Conservation (phyloP, 2,113 vertebrate genomes). For the Zosterops hypoxanthus region DNA sequence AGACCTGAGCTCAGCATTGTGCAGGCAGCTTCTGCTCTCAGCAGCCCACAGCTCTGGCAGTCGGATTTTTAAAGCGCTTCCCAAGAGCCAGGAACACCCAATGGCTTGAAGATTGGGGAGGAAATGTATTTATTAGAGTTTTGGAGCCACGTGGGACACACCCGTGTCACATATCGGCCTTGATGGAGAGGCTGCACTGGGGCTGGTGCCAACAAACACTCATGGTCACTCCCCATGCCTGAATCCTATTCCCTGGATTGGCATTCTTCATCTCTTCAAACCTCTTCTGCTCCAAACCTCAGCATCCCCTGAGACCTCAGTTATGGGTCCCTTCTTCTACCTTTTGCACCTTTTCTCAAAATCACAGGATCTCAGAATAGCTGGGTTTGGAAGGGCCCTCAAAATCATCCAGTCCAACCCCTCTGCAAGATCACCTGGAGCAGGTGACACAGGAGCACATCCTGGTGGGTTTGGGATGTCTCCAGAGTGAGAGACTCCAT, state of each 20-base stretch:
- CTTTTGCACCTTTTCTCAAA: background rate
- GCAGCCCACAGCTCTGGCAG: slow-evolving; percentile 71
- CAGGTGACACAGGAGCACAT: background rate
- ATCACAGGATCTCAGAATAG: background rate
- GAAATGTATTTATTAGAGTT: slow-evolving; percentile 35
- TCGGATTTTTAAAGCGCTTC: slow-evolving; percentile 67
- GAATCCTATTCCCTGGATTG: background rate
- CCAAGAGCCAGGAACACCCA: slow-evolving; percentile 77
- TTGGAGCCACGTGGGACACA: slow-evolving; percentile 44
- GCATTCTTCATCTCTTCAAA: background rate
- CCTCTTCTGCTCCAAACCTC: background rate
- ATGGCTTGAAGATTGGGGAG: slow-evolving; percentile 51
- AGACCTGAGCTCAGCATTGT: slow-evolving; percentile 68
- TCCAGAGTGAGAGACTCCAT: background rate
- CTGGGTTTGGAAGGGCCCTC: background rate
- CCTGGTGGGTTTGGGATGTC: background rate
- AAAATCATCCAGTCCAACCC: background rate
- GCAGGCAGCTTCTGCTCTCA: slow-evolving; percentile 60
- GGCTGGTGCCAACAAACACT: background rate
- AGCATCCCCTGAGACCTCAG: background rate
- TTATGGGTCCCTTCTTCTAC: background rate
- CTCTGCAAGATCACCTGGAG: background rate
- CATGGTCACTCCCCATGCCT: background rate
- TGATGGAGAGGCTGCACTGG: background rate
- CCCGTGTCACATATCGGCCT: slow-evolving; percentile 37